phyloP scores from a whole-genome alignment of 2,888 invertebrate species.

The Drosophila ochracea region DNA sequence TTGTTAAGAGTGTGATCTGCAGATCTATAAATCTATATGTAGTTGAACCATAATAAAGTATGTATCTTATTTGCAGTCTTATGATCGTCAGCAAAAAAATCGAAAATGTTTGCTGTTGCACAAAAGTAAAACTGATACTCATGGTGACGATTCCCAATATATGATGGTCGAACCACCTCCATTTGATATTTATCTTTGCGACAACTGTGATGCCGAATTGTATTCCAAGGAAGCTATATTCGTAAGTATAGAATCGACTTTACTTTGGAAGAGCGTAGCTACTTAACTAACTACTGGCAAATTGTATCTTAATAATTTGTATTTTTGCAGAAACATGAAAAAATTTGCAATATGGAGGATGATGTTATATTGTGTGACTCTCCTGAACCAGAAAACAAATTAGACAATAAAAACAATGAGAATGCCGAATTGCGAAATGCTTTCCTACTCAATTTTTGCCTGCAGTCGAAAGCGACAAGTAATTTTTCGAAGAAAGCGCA shows the following conservation, averaged over 20 bases:
- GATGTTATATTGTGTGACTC: constrained; percentile 85
- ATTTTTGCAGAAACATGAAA: constrained; percentile 85
- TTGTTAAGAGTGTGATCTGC: neutral
- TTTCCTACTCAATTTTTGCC: constrained; percentile 86
- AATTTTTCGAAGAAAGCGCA: constrained; percentile 49
- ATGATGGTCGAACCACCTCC: constrained; percentile 87
- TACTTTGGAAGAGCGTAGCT: neutral
- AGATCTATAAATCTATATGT: neutral
- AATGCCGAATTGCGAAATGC: constrained; percentile 82
- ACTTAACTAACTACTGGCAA: neutral
- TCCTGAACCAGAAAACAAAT: constrained; percentile 77
- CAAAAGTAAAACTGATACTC: constrained; percentile 82
- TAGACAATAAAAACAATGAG: constrained; percentile 71
- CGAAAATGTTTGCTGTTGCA: constrained; percentile 86
- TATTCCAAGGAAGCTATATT: constrained; percentile 87
- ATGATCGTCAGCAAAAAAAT: constrained; percentile 84
- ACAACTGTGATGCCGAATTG: constrained; percentile 91
- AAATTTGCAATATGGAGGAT: constrained; percentile 84
- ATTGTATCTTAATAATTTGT: constrained; percentile 19
- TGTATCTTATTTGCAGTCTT: constrained; percentile 74
- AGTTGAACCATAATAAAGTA: neutral
- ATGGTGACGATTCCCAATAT: constrained; percentile 84
- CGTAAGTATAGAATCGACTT: constrained; percentile 81
- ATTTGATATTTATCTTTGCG: constrained; percentile 90
- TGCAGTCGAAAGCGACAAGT: constrained; percentile 72